Conservation (phyloP, 2,797 vertebrate species). For the Euthynnus affinis region DNA sequence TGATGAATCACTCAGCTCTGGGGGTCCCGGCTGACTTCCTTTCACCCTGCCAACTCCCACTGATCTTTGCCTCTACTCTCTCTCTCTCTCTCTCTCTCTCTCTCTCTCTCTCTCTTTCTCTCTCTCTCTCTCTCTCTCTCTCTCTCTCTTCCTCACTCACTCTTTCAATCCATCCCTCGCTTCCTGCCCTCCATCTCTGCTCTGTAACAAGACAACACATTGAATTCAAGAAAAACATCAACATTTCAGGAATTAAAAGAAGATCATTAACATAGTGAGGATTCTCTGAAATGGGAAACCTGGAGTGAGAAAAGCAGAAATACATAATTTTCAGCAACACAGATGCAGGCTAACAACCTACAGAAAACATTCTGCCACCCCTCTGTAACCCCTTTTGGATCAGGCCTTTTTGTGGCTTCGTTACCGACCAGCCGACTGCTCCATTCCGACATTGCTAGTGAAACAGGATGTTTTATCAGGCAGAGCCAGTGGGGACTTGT, state of each 20-base stretch:
- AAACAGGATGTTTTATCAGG: slow-evolving; percentile 79
- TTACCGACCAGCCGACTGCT: slow-evolving; percentile 61
- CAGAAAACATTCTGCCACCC: slow-evolving; percentile 39
- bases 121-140: slow-evolving; percentile 14
- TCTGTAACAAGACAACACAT: slow-evolving; percentile 32
- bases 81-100: not conserved
- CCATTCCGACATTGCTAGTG: slow-evolving; percentile 42
- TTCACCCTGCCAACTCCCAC: slow-evolving; percentile 69
- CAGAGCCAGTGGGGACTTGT: slow-evolving; percentile 71
- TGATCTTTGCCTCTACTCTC: slow-evolving; percentile 61
- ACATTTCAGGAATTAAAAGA: slow-evolving; percentile 24
- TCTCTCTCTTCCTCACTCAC: too few relatives aligned
- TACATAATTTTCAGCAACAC: slow-evolving; percentile 9
- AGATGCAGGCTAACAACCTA: slow-evolving; percentile 26
- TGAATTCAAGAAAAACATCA: slow-evolving; percentile 12
- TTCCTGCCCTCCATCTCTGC: slow-evolving; percentile 47
- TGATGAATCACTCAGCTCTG: slow-evolving; percentile 75
- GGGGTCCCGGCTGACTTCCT: slow-evolving; percentile 72
- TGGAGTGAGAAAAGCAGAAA: not conserved
- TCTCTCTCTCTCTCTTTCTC: slow-evolving; percentile 7
- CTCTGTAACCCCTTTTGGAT: slow-evolving; percentile 24
- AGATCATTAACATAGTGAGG: not conserved
- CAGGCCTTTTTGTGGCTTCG: slow-evolving; percentile 38
- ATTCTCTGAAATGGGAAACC: not conserved
- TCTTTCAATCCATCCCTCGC: slow-evolving; percentile 16